A percentile compares a stretch with the other conserved stretches of the same genome.
phyloP scores from a whole-genome alignment of 2,113 vertebrate genomes.

The Stercorarius parasiticus region DNA sequence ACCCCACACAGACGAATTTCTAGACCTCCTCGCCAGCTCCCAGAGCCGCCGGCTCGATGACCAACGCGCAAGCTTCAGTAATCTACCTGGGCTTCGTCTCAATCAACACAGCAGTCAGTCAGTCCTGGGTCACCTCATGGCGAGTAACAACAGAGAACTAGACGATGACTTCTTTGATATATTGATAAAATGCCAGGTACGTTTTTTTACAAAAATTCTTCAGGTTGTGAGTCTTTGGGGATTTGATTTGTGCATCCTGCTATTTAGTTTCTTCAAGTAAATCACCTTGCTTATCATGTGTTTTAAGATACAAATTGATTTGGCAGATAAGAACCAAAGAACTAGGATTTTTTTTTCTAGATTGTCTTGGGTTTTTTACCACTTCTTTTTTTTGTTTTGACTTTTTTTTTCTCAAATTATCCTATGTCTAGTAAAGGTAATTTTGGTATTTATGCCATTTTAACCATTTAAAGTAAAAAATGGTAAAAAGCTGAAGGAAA shows the following conservation, averaged over 20 bases:
- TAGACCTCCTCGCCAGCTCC: constrained; percentile 89
- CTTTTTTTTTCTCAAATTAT: neutral
- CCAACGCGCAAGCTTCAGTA: constrained; percentile 80
- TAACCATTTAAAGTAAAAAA: neutral
- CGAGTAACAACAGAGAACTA: constrained; percentile 78
- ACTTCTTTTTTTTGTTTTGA: neutral
- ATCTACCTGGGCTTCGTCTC: constrained; percentile 85
- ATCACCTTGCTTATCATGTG: neutral
- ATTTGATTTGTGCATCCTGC: neutral
- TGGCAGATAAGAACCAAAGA: neutral
- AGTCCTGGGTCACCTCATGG: constrained; percentile 81
- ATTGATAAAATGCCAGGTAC: constrained; percentile 91
- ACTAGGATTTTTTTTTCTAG: neutral
- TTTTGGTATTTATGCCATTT: neutral
- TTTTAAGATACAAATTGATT: neutral
- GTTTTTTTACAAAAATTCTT: neutral
- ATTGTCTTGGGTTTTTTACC: neutral
- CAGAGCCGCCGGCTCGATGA: constrained; percentile 86
- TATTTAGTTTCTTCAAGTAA: neutral
- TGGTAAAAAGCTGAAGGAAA: neutral
- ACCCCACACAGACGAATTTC: constrained; percentile 85
- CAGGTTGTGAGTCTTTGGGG: too few species aligned
- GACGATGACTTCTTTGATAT: constrained; percentile 95
- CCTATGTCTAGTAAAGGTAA: neutral
- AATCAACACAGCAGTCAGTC: constrained; percentile 73